phyloP scores from a whole-genome alignment of 2,113 vertebrate genomes.

The Chlorodrepanis virens region DNA sequence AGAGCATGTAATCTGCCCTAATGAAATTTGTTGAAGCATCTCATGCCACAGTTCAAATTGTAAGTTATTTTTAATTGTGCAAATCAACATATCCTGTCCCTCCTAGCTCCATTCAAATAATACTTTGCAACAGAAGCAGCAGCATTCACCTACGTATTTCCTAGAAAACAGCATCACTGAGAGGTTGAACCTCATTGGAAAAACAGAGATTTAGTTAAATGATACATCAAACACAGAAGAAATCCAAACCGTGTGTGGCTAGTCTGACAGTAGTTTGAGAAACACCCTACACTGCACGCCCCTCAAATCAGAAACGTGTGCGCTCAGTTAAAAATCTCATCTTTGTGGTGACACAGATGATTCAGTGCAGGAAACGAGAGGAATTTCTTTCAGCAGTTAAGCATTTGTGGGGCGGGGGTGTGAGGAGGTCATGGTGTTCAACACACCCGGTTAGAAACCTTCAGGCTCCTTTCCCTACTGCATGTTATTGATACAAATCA shows the following conservation, averaged over 20 bases:
- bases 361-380: constrained; percentile 47
- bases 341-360: constrained; percentile 65
- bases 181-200: neutral
- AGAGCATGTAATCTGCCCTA: neutral
- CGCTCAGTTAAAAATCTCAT: constrained; percentile 28
- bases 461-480: neutral
- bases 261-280: constrained; percentile 41
- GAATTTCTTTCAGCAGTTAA: constrained; percentile 43
- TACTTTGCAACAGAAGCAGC: neutral
- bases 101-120: neutral
- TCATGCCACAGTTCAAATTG: neutral
- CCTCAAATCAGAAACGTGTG: constrained; percentile 54
- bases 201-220: constrained; percentile 5
- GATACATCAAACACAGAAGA: constrained; percentile 11
- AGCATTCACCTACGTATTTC: neutral
- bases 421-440: constrained; percentile 26
- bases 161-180: neutral
- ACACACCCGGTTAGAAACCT: neutral
- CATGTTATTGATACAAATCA: neutral
- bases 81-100: constrained; percentile 12
- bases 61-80: constrained; percentile 48
- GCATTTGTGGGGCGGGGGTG: constrained; percentile 26
- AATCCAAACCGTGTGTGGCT: constrained; percentile 12
- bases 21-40: neutral
- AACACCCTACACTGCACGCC: constrained; percentile 5